Base-by-base conservation (phyloP, 1,140 invertebrate genomes). In the Heliothis virescens region DNA sequence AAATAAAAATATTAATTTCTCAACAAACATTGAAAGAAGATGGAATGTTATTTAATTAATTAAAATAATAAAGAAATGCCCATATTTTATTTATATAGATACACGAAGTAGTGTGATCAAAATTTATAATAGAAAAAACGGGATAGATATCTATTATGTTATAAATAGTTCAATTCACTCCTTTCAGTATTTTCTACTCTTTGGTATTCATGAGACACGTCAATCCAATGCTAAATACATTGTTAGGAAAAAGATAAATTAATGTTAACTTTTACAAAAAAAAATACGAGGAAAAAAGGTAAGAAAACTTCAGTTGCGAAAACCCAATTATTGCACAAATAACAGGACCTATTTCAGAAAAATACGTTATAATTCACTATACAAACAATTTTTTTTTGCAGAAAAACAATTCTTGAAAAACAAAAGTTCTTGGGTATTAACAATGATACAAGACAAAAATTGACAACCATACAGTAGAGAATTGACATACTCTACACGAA, bases 401-500 rank as follows among this genome's bases (percentile, higher is more conserved):
- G 18, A 74, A 62, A 48, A 60, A 62, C 5, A 62, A 60, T 7
- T 15, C n/a, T 21, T n/a, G n/a, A n/a, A n/a, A n/a, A n/a, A n/a
- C n/a, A n/a, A n/a, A n/a, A n/a, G n/a, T n/a, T n/a, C n/a, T 67
- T 2, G 7, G 4, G 12, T 34, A 13, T 63, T 41, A 65, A 76
- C 15, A 76, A 63, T 16, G 10, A 76, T 65, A 76, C 47, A 15
- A 18, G 59, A 63, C 52, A 76, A 16, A 85, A 85, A 87, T 86
- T 86, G 84, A 85, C 83, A 52, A 85, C 74, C 29, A 53, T 78
- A 52, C 67, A 81, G 81, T 87, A 88, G 76, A 83, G 85, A 90
- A 92, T 92, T 90, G 90, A 91, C 90, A 88, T 89, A 87, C 63
- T 82, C 60, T 65, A 76, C 84, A 88, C 80, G 85, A 88, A 41